Evolutionary conservation across 2,797 vertebrate genomes (phyloP).

Genomic region (Schizopygopsis pylzovi): DNA sequence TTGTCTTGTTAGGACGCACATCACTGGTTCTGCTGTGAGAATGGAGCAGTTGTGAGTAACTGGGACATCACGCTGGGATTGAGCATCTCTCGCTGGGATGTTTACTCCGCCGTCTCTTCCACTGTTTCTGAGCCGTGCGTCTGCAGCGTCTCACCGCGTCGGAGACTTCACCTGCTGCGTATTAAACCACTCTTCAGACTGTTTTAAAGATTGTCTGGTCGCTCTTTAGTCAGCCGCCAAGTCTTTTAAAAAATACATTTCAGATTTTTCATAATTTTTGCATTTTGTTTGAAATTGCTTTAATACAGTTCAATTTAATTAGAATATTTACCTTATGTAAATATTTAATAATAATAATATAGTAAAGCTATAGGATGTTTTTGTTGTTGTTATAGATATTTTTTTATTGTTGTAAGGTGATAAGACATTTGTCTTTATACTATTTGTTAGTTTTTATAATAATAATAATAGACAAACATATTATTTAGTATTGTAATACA

Average conservation of each 20-base stretch:
- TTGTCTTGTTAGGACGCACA: neutral
- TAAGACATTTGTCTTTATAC: too few species aligned
- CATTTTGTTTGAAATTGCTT: neutral
- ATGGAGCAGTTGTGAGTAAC: neutral
- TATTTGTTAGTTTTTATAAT: too few species aligned
- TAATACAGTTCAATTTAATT: too few species aligned
- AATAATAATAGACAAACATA: too few species aligned
- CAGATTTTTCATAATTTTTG: neutral
- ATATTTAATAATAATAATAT: too few species aligned
- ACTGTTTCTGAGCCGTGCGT: conserved; percentile 24
- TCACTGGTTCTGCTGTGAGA: conserved; percentile 8
- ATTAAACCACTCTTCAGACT: conserved; percentile 38
- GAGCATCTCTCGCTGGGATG: neutral
- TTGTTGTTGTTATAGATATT: too few species aligned
- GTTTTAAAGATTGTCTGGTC: conserved; percentile 49
- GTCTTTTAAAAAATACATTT: conserved; percentile 9
- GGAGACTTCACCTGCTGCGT: conserved; percentile 18
- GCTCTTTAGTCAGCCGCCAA: conserved; percentile 30
- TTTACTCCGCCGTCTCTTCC: conserved; percentile 23
- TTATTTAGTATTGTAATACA: too few species aligned
- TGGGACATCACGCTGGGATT: conserved; percentile 29
- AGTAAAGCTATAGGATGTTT: too few species aligned
- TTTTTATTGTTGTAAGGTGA: too few species aligned
- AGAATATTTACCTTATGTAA: too few species aligned
- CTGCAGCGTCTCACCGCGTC: neutral